Conservation (phyloP, 2,888 invertebrate genomes). For the Sympetrum striolatum region DNA sequence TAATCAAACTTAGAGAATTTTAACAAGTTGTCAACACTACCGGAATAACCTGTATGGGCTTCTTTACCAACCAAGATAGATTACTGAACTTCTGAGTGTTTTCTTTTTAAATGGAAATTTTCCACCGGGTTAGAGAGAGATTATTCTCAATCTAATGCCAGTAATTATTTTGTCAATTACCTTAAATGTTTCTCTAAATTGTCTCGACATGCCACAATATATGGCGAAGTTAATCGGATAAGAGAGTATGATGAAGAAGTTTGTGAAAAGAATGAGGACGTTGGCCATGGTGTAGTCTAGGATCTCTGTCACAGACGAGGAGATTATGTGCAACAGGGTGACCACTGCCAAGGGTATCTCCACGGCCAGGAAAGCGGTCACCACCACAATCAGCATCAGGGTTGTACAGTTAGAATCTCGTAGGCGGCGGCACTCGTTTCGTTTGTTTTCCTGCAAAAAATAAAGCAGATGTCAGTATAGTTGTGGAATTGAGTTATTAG, state of each 20-base stretch:
- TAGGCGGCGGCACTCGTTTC: slow-evolving; percentile 79
- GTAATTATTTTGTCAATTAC: slow-evolving; percentile 53
- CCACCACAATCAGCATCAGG: slow-evolving; percentile 85
- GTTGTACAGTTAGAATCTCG: slow-evolving; percentile 86
- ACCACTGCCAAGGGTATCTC: slow-evolving; percentile 86
- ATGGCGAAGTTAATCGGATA: slow-evolving; percentile 95
- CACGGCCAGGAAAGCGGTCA: slow-evolving; percentile 81
- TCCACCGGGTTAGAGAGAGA: no score
- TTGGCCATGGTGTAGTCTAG: slow-evolving; percentile 80
- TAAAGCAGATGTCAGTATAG: not conserved
- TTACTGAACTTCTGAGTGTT: no score
- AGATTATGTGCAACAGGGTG: slow-evolving; percentile 82
- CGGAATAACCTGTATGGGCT: no score
- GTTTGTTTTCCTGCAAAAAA: slow-evolving; percentile 69
- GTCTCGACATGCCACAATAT: slow-evolving; percentile 94
- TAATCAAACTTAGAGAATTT: no score
- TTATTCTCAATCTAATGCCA: no score
- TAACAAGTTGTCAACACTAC: no score
- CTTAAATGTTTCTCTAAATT: slow-evolving; percentile 93
- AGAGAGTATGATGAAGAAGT: slow-evolving; percentile 89
- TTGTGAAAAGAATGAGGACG: slow-evolving; percentile 80
- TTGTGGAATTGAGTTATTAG: no score
- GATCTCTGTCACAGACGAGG: slow-evolving; percentile 74
- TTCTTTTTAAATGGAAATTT: no score
- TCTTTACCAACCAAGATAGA: no score